A percentile compares a stretch with the other conserved stretches of the same genome.
Conservation (phyloP, 2,797 vertebrate genomes). For the Neomorphus geoffroyi region DNA sequence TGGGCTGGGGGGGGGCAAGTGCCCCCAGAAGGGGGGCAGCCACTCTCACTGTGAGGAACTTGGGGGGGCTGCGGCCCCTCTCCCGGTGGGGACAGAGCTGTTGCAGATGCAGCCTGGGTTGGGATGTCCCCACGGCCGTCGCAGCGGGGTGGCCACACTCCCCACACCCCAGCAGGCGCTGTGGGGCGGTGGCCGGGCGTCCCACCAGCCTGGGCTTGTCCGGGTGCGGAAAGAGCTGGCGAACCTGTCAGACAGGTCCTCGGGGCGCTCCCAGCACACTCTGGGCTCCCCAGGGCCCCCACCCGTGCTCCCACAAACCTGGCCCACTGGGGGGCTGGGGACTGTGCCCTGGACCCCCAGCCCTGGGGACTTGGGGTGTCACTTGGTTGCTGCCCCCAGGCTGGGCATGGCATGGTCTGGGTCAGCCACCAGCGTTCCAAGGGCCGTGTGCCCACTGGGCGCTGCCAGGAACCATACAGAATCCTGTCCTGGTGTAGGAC, state of each 20-base stretch:
- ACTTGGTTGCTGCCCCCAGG: background rate
- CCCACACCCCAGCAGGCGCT: background rate
- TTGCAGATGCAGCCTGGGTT: accelerated
- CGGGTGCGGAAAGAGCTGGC: background rate
- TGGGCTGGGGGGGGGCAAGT: accelerated
- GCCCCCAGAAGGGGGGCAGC: background rate
- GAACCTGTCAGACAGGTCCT: constrained; percentile 43
- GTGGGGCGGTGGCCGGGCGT: constrained; percentile 28
- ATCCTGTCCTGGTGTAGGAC: accelerated
- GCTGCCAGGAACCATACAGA: accelerated
- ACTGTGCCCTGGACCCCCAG: background rate
- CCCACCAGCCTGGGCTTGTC: constrained; percentile 45
- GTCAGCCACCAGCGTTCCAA: too few species aligned
- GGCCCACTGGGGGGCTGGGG: background rate
- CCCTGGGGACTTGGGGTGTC: background rate
- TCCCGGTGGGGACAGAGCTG: background rate
- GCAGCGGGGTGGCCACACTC: background rate
- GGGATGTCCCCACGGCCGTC: accelerated
- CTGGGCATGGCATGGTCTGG: background rate
- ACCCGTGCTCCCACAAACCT: background rate
- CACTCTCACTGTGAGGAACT: accelerated
- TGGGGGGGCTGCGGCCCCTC: background rate
- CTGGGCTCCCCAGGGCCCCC: background rate
- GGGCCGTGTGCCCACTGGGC: accelerated
- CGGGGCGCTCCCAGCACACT: background rate